Conservation (phyloP, 2,113 vertebrate genomes). For the Strix uralensis region DNA sequence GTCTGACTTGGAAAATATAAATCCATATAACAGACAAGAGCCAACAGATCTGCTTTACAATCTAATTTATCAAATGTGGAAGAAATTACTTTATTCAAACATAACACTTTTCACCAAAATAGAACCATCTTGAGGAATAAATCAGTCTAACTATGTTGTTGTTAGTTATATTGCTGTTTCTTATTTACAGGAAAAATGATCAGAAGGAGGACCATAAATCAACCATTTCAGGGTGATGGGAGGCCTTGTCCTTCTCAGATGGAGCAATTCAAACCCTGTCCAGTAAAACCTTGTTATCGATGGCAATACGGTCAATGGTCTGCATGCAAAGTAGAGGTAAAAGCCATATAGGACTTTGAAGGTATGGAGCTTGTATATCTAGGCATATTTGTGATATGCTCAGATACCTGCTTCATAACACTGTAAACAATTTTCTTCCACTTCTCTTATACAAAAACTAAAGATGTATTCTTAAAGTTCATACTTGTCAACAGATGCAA, state of each 20-base stretch:
- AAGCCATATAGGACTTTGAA: background rate
- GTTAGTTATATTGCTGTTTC: background rate
- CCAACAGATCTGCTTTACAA: background rate
- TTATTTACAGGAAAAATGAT: conserved; percentile 88
- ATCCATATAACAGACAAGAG: background rate
- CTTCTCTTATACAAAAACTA: background rate
- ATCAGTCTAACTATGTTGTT: background rate
- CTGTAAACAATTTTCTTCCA: background rate
- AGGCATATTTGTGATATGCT: background rate
- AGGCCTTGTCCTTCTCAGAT: conserved; percentile 88
- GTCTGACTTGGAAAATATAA: background rate
- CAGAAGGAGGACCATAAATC: conserved; percentile 84
- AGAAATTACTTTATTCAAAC: background rate
- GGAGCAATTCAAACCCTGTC: conserved; percentile 95
- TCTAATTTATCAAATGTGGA: background rate
- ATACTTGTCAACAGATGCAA: background rate
- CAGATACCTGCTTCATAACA: background rate
- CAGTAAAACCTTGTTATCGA: conserved; percentile 91
- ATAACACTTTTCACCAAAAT: background rate
- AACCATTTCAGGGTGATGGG: conserved; percentile 93
- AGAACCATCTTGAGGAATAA: background rate
- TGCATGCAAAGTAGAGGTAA: conserved; percentile 93
- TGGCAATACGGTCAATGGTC: conserved; percentile 94
- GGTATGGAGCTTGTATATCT: background rate
- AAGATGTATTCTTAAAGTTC: background rate